Conservation (phyloP, 2,113 vertebrate genomes). For the Bufo bufo region DNA sequence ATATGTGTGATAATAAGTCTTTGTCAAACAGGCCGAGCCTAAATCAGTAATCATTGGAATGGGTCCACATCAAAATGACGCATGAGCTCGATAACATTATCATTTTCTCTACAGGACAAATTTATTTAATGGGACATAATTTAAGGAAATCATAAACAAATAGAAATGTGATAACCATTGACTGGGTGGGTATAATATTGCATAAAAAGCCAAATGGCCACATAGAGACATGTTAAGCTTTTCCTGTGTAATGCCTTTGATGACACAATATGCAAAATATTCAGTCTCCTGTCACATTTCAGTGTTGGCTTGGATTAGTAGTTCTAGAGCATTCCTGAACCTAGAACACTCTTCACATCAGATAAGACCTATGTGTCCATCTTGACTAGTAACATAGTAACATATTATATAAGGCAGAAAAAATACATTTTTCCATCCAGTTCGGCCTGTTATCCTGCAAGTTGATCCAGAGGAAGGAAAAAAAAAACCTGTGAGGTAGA, state of each 20-base stretch:
- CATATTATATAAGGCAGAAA: too few relatives aligned
- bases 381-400: too few relatives aligned
- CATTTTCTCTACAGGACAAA: slow-evolving; percentile 5
- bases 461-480: too few relatives aligned
- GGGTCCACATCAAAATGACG: slow-evolving; percentile 44
- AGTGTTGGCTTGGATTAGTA: background rate
- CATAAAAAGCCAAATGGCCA: too few relatives aligned
- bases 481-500: too few relatives aligned
- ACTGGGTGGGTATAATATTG: background rate
- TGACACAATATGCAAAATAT: background rate
- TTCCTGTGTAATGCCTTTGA: background rate
- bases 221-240: background rate
- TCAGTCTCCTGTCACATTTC: background rate
- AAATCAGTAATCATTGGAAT: slow-evolving; percentile 47
- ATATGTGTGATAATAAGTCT: slow-evolving; percentile 55
- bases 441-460: too few relatives aligned
- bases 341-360: too few relatives aligned
- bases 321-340: background rate
- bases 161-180: background rate
- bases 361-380: too few relatives aligned
- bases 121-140: slow-evolving; percentile 38
- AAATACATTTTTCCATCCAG: too few relatives aligned
- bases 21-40: slow-evolving; percentile 49
- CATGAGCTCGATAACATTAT: slow-evolving; percentile 44
- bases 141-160: slow-evolving; percentile 36